These are phyloP conservation scores for Spilogale gracilis DNA, from an alignment of 2,113 vertebrate species.

Conservation along the genomic window DNA sequence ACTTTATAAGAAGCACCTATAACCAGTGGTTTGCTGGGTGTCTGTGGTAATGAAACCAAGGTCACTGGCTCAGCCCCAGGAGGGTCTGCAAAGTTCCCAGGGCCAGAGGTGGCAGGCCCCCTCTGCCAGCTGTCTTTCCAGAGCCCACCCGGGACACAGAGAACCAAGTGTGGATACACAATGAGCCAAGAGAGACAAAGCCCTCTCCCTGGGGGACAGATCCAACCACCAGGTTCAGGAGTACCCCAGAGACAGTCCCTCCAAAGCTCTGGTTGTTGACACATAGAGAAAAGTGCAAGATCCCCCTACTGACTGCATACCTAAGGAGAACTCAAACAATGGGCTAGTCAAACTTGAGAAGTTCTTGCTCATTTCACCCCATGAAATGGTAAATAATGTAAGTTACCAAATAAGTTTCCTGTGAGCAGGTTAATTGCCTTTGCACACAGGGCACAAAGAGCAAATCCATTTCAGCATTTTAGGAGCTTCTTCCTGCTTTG, in stretches of 20 bases:
- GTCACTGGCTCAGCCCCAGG: background rate
- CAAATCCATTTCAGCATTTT: background rate
- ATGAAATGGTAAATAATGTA: background rate
- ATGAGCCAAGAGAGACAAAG: background rate
- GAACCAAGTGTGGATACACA: rapidly evolving
- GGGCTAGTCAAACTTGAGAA: background rate
- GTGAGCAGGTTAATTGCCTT: background rate
- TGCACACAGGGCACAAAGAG: background rate
- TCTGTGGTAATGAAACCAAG: background rate
- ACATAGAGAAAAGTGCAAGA: rapidly evolving
- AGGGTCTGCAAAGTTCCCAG: background rate
- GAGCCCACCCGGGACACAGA: background rate
- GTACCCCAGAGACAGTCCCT: rapidly evolving
- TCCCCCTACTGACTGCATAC: rapidly evolving
- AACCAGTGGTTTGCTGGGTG: background rate
- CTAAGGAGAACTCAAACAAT: background rate
- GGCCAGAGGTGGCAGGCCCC: background rate
- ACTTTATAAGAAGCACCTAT: background rate
- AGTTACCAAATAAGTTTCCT: background rate
- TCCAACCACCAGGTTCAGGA: rapidly evolving
- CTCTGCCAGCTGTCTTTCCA: too few relatives aligned
- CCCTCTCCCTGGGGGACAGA: background rate
- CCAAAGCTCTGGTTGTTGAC: background rate
- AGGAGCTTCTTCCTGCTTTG: background rate
- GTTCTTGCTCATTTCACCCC: background rate